Conservation (phyloP, 2,888 invertebrate genomes). For the Acrobasis consociella region DNA sequence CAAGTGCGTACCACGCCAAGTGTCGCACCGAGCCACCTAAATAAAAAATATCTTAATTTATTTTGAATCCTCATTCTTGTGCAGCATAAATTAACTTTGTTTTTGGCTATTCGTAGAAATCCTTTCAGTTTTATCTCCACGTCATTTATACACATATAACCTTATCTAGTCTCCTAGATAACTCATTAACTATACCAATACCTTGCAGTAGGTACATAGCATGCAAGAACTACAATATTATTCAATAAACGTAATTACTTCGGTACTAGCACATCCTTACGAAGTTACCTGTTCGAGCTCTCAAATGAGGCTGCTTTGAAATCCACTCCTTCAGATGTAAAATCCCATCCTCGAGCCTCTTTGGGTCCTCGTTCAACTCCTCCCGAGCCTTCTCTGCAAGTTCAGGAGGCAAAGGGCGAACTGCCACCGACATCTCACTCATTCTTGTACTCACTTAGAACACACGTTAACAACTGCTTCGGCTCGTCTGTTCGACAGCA, state of each 20-base stretch:
- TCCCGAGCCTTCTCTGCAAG: conserved; percentile 59
- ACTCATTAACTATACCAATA: too few species aligned
- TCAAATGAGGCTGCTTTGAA: conserved; percentile 73
- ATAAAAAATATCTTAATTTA: not conserved
- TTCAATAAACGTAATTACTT: too few species aligned
- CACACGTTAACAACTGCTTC: not conserved
- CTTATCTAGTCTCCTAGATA: too few species aligned
- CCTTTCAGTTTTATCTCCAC: too few species aligned
- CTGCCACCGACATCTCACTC: conserved; percentile 34
- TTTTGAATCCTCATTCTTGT: not conserved
- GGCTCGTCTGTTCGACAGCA: conserved; percentile 1
- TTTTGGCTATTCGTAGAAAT: too few species aligned
- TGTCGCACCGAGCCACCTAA: too few species aligned
- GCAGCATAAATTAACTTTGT: too few species aligned
- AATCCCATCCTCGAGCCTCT: conserved; percentile 69
- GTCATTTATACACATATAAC: too few species aligned
- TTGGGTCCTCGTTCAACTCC: conserved; percentile 76
- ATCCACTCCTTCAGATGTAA: conserved; percentile 78
- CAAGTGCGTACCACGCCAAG: too few species aligned
- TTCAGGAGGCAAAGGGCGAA: conserved; percentile 46
- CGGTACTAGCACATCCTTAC: not conserved
- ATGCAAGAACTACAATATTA: too few species aligned
- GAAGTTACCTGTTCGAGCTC: conserved; percentile 38
- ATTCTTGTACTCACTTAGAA: not conserved
- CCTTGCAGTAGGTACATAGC: too few species aligned